Evolutionary conservation across 2,888 invertebrate genomes (phyloP).

Genomic region (Brenthis ino): DNA sequence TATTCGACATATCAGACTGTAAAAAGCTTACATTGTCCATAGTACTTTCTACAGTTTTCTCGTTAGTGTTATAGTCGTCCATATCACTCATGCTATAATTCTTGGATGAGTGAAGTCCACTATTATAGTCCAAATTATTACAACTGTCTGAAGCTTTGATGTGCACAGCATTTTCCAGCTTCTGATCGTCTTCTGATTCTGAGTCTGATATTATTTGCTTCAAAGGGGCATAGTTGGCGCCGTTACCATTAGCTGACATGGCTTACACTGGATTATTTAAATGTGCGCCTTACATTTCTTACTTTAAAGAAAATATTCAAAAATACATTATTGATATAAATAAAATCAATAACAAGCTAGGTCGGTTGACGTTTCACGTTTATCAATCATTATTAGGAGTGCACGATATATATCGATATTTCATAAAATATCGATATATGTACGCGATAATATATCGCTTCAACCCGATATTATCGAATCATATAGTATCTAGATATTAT

Average conservation of each 20-base stretch:
- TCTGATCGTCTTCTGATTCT: conserved; percentile 87
- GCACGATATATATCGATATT: no score
- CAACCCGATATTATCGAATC: no score
- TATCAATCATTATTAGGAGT: no score
- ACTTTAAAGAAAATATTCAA: conserved; percentile 16
- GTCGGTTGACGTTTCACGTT: conserved; percentile 14
- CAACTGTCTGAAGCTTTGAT: conserved; percentile 65
- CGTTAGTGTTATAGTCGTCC: conserved; percentile 74
- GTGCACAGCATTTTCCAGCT: conserved; percentile 62
- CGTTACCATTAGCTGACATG: conserved; percentile 75
- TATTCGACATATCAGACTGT: conserved; percentile 73
- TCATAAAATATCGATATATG: no score
- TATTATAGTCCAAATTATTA: conserved; percentile 73
- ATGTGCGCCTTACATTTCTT: conserved; percentile 35
- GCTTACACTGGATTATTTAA: conserved; percentile 39
- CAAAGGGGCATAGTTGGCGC: conserved; percentile 86
- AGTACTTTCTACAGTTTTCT: conserved; percentile 73
- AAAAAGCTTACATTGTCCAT: conserved; percentile 78
- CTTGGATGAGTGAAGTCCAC: conserved; percentile 70
- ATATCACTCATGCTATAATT: conserved; percentile 75
- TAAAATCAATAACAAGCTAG: conserved; percentile 33
- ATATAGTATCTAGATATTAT: no score
- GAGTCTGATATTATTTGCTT: conserved; percentile 90
- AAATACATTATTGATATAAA: conserved; percentile 22
- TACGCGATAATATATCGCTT: no score